A percentile compares a stretch with the other conserved stretches of the same genome.
phyloP scores from a whole-genome alignment of 2,888 invertebrate species.

The Phymatocera aterrima region DNA sequence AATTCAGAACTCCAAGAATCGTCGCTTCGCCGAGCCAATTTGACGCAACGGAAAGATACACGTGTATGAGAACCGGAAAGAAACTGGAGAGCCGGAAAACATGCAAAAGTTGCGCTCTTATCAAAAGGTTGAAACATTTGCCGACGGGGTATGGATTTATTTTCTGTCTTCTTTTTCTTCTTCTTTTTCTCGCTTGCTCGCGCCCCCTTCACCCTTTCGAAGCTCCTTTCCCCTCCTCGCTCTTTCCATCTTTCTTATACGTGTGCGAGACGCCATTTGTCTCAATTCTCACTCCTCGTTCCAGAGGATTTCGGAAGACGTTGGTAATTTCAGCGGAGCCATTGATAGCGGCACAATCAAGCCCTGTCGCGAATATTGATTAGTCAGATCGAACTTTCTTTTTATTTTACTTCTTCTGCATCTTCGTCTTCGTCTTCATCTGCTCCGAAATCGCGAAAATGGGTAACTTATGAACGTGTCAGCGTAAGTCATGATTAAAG shows the following conservation, averaged over 20 bases:
- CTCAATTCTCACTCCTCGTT: constrained; percentile 47
- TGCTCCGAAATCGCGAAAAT: background rate
- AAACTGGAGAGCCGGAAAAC: constrained; percentile 37
- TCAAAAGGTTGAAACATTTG: constrained; percentile 44
- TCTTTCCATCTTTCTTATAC: constrained; percentile 40
- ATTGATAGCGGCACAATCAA: constrained; percentile 48
- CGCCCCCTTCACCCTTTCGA: constrained; percentile 26
- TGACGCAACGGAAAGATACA: constrained; percentile 10
- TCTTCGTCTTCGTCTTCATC: background rate
- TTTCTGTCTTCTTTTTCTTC: constrained; percentile 39
- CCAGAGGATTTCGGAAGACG: constrained; percentile 44
- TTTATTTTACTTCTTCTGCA: background rate
- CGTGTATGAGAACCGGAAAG: constrained; percentile 5
- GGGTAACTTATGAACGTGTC: background rate
- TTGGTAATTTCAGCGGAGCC: constrained; percentile 47
- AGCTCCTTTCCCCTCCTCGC: background rate
- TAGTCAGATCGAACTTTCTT: constrained; percentile 30
- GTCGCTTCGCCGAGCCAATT: constrained; percentile 24
- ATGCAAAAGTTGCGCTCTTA: constrained; percentile 47
- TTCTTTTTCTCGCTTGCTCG: constrained; percentile 37
- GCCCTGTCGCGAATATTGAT: constrained; percentile 47
- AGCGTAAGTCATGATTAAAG: constrained; percentile 14
- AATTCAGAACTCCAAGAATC: constrained; percentile 18
- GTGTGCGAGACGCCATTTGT: constrained; percentile 45
- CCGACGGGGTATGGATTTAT: constrained; percentile 41